Evolutionary conservation across 2,888 invertebrate genomes (phyloP), one percentile per base, ranked within the genome.

Genomic region (Scaptomyza caliginosa): DNA sequence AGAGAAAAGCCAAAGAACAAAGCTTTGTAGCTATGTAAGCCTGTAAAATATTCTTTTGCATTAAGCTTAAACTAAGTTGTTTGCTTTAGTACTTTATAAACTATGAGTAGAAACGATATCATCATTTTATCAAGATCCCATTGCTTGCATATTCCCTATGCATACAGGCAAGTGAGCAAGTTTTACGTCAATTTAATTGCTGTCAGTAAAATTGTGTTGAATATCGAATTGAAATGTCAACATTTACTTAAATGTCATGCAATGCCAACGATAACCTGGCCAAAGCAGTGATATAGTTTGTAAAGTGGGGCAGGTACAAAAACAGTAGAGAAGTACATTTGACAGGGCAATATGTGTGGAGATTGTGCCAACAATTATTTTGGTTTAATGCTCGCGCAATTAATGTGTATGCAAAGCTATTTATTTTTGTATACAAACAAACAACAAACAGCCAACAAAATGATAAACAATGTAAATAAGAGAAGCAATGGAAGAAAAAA

Each of bases 181-280:
- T 13, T 40, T 46, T 52, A 38, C 38, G 38, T 24, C 32, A 26
- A 46, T 45, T 58, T 62, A 69, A 71, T 74, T 59, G 59, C 52
- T 46, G 55, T 50, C 21, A 52, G 56, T 48, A 63, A 54, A 68
- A 63, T 50, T 54, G 43, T 54, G 71, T 42, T 62, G 34, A 49
- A 54, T 71, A 60, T 70, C 55, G 40, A 62, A 75, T 71, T 55
- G 72, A 58, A 75, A 58, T 74, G 74, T 75, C 76, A 74, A 74
- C 74, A 74, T 74, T 74, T 75, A 55, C 62, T 71, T 63, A 55
- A 46, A 62, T 67, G 76, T 36, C 74, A 56, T 52, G 58, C 42
- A 70, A 49, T 55, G 46, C 36, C 32, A 19, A 19, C 34, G 40
- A 66, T 32, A 46, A 55, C 10, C 50, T 17, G 66, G 7, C 11